Evolutionary conservation across 2,113 vertebrate species (phyloP).

Genomic region (Corythaixoides concolor): DNA sequence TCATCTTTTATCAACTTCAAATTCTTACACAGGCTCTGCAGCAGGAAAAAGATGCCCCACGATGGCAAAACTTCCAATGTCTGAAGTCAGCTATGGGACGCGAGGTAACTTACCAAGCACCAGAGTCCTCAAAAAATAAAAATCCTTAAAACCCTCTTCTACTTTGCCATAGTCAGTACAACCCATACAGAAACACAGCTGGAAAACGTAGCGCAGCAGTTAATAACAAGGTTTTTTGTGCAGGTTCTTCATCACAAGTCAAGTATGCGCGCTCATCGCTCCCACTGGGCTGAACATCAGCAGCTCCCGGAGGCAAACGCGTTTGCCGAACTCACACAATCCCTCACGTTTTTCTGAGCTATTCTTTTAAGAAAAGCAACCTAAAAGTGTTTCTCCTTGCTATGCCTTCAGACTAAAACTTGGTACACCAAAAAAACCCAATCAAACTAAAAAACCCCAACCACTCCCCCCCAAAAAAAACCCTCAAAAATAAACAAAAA

Average conservation of each 20-base stretch:
- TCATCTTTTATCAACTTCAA: background rate
- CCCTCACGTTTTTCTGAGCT: background rate
- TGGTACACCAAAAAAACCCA: background rate
- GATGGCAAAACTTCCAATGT: background rate
- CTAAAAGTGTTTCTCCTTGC: background rate
- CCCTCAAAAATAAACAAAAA: too few relatives aligned
- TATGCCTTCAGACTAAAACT: background rate
- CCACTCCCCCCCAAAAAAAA: too few relatives aligned
- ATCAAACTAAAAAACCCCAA: too few relatives aligned
- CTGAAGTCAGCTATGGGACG: background rate
- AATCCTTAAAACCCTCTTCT: background rate
- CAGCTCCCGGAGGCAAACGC: background rate
- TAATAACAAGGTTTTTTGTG: background rate
- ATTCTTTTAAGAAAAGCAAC: background rate
- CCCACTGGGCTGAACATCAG: background rate
- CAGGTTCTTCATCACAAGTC: background rate
- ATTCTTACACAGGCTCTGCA: background rate
- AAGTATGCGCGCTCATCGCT: accelerated
- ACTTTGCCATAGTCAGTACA: too few relatives aligned
- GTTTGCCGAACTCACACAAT: background rate
- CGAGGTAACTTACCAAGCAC: background rate
- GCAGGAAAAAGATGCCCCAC: background rate
- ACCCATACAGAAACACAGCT: background rate
- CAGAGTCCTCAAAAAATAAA: background rate
- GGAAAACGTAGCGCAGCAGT: background rate